Evolutionary conservation across 1,140 invertebrate species (phyloP).

Genomic region (Odontomachus brunneus): DNA sequence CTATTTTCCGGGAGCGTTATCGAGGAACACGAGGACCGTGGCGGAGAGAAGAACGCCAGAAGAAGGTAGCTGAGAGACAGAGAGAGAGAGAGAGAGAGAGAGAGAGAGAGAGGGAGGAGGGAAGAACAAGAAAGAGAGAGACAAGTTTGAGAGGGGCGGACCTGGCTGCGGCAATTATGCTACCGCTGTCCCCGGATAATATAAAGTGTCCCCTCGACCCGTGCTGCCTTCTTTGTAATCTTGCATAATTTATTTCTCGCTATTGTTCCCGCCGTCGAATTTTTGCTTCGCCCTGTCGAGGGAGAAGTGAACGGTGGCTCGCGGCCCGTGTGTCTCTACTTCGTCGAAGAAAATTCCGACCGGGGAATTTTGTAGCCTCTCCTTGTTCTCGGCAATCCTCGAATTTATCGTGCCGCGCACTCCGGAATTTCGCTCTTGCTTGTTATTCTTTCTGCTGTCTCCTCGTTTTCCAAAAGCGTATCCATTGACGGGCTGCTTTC

Average conservation of each 20-base stretch:
- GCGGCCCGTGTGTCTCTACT: conserved; percentile 50
- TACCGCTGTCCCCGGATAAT: conserved; percentile 74
- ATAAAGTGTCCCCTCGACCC: conserved; percentile 72
- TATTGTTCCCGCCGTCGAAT: conserved; percentile 72
- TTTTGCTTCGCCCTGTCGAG: conserved; percentile 57
- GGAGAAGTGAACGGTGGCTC: conserved; percentile 21
- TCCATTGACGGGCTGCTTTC: neutral
- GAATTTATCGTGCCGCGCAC: conserved; percentile 41
- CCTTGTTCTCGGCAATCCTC: conserved; percentile 32
- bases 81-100: neutral
- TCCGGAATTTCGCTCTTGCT: conserved; percentile 21
- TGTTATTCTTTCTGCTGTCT: conserved; percentile 11
- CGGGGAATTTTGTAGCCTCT: conserved; percentile 54
- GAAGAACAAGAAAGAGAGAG: neutral
- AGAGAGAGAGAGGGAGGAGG: neutral
- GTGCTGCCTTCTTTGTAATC: conserved; percentile 72
- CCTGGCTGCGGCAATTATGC: conserved; percentile 71
- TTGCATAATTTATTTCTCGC: conserved; percentile 76
- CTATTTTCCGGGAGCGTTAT: conserved; percentile 29
- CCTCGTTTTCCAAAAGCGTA: conserved; percentile 10
- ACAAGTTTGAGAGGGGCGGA: conserved; percentile 26
- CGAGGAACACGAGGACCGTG: conserved; percentile 25
- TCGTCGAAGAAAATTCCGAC: conserved; percentile 71
- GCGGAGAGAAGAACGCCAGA: conserved; percentile 16
- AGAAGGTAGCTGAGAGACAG: neutral